Base-by-base conservation (phyloP, 1,140 invertebrate genomes). In the Babylonia areolata region DNA sequence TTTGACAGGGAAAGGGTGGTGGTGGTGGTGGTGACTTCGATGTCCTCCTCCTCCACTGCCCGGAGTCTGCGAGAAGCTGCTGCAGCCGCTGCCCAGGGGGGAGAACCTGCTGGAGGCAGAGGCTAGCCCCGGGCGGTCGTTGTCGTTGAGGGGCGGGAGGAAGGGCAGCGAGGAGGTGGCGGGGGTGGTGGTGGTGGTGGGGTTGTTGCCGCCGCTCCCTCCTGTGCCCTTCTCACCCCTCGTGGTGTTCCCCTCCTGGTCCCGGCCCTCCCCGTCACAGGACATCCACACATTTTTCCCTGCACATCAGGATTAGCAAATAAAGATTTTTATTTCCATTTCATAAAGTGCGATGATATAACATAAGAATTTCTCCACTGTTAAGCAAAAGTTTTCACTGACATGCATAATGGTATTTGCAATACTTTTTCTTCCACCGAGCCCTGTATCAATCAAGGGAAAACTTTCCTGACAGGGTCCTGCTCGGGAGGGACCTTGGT, bases 261-360 rank as follows among this genome's bases (percentile, higher is more conserved):
- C 81, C 17, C 31, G 64, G 81, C 15, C 37, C 64, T 82, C 81
- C n/a, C 81, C 81, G 31, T 82, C 81, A 15, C 54, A 69, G 33
- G 81, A 69, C 81, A 82, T 11, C 81, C 81, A 82, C 51, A 82
- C 81, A 23, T 82, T 82, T 20, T 82, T 82, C 54, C 81, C 81
- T 82, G 81, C 9, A 81, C n/a, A n/a, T n/a, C n/a, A n/a, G n/a
- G n/a, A n/a, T n/a, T n/a, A n/a, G n/a, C n/a, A n/a, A n/a, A n/a
- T n/a, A n/a, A n/a, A n/a, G n/a, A n/a, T n/a, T n/a, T n/a, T n/a
- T n/a, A n/a, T n/a, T n/a, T n/a, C n/a, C n/a, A n/a, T n/a, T n/a
- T n/a, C n/a, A n/a, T n/a, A n/a, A n/a, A n/a, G n/a, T n/a, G n/a
- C n/a, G n/a, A n/a, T n/a, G n/a, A n/a, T n/a, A n/a, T n/a, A n/a